These are phyloP conservation scores for Cydia pomonella DNA, from an alignment of 1,140 invertebrate genomes.

Conservation along the genomic window DNA sequence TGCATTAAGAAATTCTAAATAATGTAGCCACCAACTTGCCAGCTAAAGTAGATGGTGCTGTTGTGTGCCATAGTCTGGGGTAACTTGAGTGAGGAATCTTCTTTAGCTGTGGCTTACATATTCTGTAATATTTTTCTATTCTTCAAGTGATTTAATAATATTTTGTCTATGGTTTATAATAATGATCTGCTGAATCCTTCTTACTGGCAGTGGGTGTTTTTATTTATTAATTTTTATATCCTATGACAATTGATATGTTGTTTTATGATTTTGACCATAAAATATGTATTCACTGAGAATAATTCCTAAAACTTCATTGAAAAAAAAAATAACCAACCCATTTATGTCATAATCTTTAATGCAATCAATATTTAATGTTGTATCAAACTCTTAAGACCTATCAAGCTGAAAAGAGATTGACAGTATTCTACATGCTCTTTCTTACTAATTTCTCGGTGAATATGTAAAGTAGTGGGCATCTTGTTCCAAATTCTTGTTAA, in stretches of 20 bases:
- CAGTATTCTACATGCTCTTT: no score
- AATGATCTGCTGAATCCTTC: not conserved
- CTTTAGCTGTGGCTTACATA: no score
- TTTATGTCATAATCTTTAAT: no score
- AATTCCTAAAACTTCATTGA: no score
- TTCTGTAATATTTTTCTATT: no score
- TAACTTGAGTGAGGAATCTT: not conserved
- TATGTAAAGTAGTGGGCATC: not conserved
- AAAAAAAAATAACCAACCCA: not conserved
- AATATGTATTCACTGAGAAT: conserved; percentile 10
- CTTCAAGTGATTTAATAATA: no score
- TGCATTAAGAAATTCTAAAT: not conserved
- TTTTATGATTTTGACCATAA: not conserved
- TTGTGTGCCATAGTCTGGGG: no score
- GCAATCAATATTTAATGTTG: no score
- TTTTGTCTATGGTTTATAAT: not conserved
- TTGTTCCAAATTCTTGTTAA: not conserved
- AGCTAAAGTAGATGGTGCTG: no score
- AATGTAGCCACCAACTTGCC: no score
- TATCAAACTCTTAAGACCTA: no score
- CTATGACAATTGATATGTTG: not conserved
- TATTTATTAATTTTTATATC: conserved; percentile 10
- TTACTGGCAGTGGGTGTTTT: not conserved
- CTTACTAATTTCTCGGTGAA: not conserved
- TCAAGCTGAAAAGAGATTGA: no score